A percentile compares a stretch with the other conserved stretches of the same genome.
Evolutionary conservation across 2,797 vertebrate genomes (phyloP).

Genomic region (Spinibarbus caldwelli): DNA sequence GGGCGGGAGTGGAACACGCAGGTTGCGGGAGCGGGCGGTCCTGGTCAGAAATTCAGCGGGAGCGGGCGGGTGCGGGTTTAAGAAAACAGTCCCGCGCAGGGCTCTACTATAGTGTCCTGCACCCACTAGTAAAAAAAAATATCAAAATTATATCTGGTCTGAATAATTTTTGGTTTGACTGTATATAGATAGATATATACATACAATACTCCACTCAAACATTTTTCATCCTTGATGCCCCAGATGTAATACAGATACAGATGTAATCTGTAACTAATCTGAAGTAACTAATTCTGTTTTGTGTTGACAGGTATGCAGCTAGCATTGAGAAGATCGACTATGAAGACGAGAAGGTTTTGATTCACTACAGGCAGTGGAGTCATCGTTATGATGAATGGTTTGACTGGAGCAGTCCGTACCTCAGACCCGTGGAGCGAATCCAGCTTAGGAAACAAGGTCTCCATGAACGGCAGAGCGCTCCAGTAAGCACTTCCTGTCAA

Average conservation of each 20-base stretch:
- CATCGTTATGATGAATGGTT: constrained; percentile 99
- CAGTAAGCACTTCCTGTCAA: constrained; percentile 66
- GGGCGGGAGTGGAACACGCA: too few relatives aligned
- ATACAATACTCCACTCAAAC: too few relatives aligned
- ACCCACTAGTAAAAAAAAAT: too few relatives aligned
- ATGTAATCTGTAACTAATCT: neutral
- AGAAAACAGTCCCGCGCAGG: too few relatives aligned
- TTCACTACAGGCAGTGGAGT: constrained; percentile 99
- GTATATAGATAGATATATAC: too few relatives aligned
- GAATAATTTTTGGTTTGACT: too few relatives aligned
- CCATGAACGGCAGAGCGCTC: constrained; percentile 64
- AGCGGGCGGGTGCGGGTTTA: too few relatives aligned
- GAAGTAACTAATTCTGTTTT: neutral
- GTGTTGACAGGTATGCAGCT: constrained; percentile 88
- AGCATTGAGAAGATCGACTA: constrained; percentile 98
- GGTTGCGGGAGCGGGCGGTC: too few relatives aligned
- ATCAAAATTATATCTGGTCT: too few relatives aligned
- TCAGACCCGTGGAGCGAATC: constrained; percentile 94
- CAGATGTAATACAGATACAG: too few relatives aligned
- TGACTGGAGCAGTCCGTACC: constrained; percentile 96
- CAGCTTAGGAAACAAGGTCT: constrained; percentile 84
- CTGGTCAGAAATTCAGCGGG: too few relatives aligned
- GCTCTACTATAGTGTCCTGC: too few relatives aligned
- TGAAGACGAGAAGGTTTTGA: constrained; percentile 94
- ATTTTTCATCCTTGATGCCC: neutral